A percentile compares a stretch with the other conserved stretches of the same genome.
Evolutionary conservation across 2,113 vertebrate species (phyloP).

Genomic region (Salvelinus sp.): DNA sequence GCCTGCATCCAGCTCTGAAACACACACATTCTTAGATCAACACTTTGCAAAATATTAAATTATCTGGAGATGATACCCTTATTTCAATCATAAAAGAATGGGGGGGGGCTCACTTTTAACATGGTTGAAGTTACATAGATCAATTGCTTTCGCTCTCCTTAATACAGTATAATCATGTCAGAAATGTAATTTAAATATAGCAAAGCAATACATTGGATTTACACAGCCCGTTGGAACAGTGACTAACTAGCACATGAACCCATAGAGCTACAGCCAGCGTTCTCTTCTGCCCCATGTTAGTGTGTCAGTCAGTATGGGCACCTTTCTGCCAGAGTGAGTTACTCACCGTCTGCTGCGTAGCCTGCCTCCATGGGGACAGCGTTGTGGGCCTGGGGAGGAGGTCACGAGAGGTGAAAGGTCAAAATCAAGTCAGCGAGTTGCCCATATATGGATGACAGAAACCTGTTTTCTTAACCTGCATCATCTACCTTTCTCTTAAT

Average conservation of each 20-base stretch:
- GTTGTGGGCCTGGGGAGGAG: constrained; percentile 67
- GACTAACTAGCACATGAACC: neutral
- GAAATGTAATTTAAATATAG: too few relatives aligned
- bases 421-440: constrained; percentile 19
- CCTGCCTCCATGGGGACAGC: constrained; percentile 42
- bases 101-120: too few relatives aligned
- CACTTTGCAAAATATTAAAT: neutral
- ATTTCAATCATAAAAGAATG: too few relatives aligned
- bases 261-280: neutral
- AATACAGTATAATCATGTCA: too few relatives aligned
- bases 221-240: neutral
- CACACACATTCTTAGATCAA: neutral
- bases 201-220: too few relatives aligned
- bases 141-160: too few relatives aligned
- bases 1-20: constrained; percentile 58
- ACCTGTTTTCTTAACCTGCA: too few relatives aligned
- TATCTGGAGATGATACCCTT: too few relatives aligned
- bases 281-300: neutral
- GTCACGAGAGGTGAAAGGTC: constrained; percentile 28
- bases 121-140: too few relatives aligned
- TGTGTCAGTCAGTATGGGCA: constrained; percentile 25
- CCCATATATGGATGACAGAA: neutral
- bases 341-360: constrained; percentile 66
- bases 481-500: too few relatives aligned
- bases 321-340: constrained; percentile 41